Base-by-base conservation (phyloP, 2,113 vertebrate genomes). In the Barnardius zonarius region DNA sequence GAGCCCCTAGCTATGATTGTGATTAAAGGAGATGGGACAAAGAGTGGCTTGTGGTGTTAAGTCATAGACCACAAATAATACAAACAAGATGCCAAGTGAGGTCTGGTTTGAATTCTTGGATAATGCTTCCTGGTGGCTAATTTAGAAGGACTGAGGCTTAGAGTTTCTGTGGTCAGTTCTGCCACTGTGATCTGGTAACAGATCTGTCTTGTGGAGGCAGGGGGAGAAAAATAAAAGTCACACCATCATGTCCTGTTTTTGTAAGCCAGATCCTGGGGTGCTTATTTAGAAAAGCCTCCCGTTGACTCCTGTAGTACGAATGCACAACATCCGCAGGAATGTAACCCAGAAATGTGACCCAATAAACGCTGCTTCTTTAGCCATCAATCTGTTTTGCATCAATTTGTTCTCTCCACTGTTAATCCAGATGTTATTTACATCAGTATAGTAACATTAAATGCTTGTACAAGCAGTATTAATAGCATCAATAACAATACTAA, bases 371-470 rank as follows among this genome's bases (percentile, higher is more conserved):
- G 13, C 77, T 43, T 79, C 91, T 88, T 90, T 82, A 92, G 88
- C 82, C 87, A 74, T 97, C 91, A 93, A 93, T 94, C 94, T 95
- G 91, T 61, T 97, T 92, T 3, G 3, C 91, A 83, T 94, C 76
- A 62, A 64, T 87, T 94, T 90, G 90, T 69, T 92, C 95, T 62
- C 92, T 95, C 95, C 74, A 57, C 93, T 94, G 85, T 88, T 90
- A 94, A 96, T 93, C 96, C 96, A 97, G 96, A 94, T 97, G 94
- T 95, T 96, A 96, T 97, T 97, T 96, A 96, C 95, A 91, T 66
- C 10, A 0, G 81, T 95, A 80, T 82, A 88, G 89, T 94, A 92
- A 92, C 94, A 95, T 96, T 96, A 92, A 97, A 94, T 0, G 37
- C 96, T 97, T 96, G 96, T 96, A 97, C 93, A 79, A 95, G 93